A percentile compares a stretch with the other conserved stretches of the same genome.
Evolutionary conservation across 2,888 invertebrate species (phyloP).

Genomic region (Melanostoma mellinum): DNA sequence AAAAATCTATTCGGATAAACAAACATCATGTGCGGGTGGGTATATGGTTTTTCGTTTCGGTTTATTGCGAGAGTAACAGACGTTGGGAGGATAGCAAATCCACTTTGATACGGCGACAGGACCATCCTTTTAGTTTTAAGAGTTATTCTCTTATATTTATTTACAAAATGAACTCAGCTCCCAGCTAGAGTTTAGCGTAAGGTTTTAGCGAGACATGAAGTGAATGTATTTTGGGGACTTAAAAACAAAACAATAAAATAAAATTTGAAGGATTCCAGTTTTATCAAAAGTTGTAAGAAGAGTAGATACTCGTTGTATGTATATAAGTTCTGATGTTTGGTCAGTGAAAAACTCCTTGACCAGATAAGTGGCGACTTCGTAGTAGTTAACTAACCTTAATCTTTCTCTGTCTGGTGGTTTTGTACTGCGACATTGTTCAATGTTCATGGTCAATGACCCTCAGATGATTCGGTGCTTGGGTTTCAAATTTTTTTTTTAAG

Average conservation of each 20-base stretch:
- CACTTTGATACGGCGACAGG: conserved; percentile 40
- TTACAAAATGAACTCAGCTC: too few relatives aligned
- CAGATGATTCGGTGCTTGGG: neutral
- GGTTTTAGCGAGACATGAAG: too few relatives aligned
- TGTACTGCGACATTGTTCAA: neutral
- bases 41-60: conserved; percentile 23
- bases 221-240: too few relatives aligned
- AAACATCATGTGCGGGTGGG: conserved; percentile 9
- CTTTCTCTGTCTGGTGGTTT: conserved; percentile 49
- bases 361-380: conserved; percentile 32
- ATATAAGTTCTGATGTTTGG: neutral
- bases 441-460: conserved; percentile 11
- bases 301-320: neutral
- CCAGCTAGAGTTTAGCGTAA: too few relatives aligned
- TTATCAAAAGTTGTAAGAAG: neutral
- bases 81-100: conserved; percentile 42
- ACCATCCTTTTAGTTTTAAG: conserved; percentile 29
- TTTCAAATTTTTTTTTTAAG: neutral
- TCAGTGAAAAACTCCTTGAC: conserved; percentile 18
- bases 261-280: neutral
- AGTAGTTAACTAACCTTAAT: conserved; percentile 24
- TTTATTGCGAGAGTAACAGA: conserved; percentile 56
- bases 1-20: conserved; percentile 26
- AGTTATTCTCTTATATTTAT: conserved; percentile 4
- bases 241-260: too few relatives aligned